A percentile compares a stretch with the other conserved stretches of the same genome.
Conservation (phyloP, 2,113 vertebrate species). For the Oostethus manadensis region DNA sequence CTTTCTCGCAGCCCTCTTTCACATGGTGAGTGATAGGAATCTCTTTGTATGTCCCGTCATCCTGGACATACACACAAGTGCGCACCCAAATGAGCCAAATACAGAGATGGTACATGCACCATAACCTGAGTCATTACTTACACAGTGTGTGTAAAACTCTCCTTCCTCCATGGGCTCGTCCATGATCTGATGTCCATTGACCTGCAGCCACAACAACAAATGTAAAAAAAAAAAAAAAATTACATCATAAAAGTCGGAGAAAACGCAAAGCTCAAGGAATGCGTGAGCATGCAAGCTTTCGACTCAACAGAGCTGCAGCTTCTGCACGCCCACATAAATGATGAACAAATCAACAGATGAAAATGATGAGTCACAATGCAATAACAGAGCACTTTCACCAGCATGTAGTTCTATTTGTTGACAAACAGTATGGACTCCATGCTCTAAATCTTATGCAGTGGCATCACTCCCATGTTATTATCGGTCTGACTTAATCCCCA, state of each 20-base stretch:
- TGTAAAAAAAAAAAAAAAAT: neutral
- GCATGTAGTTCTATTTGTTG: slow-evolving; percentile 40
- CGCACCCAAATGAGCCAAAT: slow-evolving; percentile 17
- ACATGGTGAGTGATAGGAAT: slow-evolving; percentile 94
- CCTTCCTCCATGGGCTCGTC: slow-evolving; percentile 96
- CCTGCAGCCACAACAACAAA: slow-evolving; percentile 67
- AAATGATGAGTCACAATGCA: slow-evolving; percentile 56
- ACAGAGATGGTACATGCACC: neutral
- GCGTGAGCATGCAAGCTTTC: slow-evolving; percentile 39
- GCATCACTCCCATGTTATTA: slow-evolving; percentile 49
- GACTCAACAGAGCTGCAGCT: slow-evolving; percentile 36
- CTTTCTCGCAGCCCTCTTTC: slow-evolving; percentile 97
- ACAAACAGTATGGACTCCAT: slow-evolving; percentile 57
- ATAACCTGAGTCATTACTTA: slow-evolving; percentile 69
- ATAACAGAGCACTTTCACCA: slow-evolving; percentile 28
- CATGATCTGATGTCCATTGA: slow-evolving; percentile 92
- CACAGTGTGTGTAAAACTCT: slow-evolving; percentile 84
- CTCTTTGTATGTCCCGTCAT: slow-evolving; percentile 88
- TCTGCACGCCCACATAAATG: slow-evolving; percentile 58
- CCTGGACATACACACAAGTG: slow-evolving; percentile 69
- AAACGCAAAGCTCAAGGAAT: slow-evolving; percentile 37
- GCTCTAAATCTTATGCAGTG: slow-evolving; percentile 20
- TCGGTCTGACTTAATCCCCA: slow-evolving; percentile 60
- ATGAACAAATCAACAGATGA: slow-evolving; percentile 56
- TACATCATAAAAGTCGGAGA: slow-evolving; percentile 21